Percentiles rank a stretch among this genome's conserved stretches.
phyloP scores from a whole-genome alignment of 2,888 invertebrate genomes.

The Carcina quercana region DNA sequence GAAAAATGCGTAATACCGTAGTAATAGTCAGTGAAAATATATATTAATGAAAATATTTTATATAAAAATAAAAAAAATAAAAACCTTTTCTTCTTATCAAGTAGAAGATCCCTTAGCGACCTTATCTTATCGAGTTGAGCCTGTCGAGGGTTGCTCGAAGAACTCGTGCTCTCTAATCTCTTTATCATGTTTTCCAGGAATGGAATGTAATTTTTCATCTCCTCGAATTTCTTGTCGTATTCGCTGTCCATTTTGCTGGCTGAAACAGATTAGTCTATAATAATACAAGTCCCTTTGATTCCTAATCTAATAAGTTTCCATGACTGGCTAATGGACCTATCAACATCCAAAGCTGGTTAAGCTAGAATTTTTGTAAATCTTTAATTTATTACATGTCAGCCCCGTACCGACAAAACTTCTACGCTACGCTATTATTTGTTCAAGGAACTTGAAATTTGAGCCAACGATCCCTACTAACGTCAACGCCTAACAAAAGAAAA shows the following conservation, averaged over 20 bases:
- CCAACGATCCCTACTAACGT: too few relatives aligned
- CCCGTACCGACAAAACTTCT: too few relatives aligned
- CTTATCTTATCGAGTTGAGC: slow-evolving; percentile 78
- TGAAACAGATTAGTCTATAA: slow-evolving; percentile 19
- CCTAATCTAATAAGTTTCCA: too few relatives aligned
- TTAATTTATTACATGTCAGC: too few relatives aligned
- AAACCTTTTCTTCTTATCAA: slow-evolving; percentile 77
- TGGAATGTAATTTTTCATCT: slow-evolving; percentile 82
- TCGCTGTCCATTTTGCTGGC: slow-evolving; percentile 53
- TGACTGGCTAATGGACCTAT: too few relatives aligned
- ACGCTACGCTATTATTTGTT: too few relatives aligned
- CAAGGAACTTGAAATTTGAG: too few relatives aligned
- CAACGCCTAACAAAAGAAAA: too few relatives aligned
- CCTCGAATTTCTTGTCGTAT: slow-evolving; percentile 76
- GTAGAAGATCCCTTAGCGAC: slow-evolving; percentile 75
- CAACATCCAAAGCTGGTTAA: too few relatives aligned
- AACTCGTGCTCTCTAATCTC: slow-evolving; percentile 70
- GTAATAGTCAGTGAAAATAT: background rate
- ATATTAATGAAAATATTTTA: slow-evolving; percentile 1
- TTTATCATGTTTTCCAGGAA: slow-evolving; percentile 81
- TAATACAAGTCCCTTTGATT: too few relatives aligned
- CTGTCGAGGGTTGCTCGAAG: slow-evolving; percentile 65
- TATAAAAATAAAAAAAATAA: slow-evolving; percentile 1
- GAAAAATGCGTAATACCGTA: background rate
- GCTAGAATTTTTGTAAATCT: too few relatives aligned